Evolutionary conservation across 1,140 invertebrate genomes (phyloP).

Genomic region (Varroa destructor): DNA sequence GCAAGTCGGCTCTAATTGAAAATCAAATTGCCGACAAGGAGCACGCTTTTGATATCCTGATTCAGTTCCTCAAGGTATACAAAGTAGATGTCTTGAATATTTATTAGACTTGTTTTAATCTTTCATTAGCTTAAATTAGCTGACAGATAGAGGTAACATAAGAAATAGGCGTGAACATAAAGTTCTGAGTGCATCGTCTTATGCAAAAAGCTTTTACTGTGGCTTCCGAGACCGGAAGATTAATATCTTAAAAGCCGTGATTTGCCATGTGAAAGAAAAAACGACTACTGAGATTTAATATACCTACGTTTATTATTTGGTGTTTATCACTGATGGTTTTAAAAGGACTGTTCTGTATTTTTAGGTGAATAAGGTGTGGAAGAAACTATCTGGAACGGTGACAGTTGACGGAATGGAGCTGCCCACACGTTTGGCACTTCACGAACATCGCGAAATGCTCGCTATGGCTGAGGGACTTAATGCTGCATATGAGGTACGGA

Average conservation of each 20-base stretch:
- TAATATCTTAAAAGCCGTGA: no score
- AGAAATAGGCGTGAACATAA: not conserved
- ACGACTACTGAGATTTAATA: no score
- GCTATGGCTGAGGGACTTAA: conserved; percentile 19
- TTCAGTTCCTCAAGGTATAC: conserved; percentile 22
- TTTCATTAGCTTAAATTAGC: not conserved
- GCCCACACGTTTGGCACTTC: conserved; percentile 1
- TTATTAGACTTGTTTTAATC: not conserved
- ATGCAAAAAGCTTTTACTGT: no score
- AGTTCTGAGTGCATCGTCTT: no score
- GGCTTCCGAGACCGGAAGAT: no score
- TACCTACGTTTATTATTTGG: no score
- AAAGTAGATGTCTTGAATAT: not conserved
- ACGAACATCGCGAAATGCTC: conserved; percentile 14
- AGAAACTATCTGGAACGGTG: not conserved
- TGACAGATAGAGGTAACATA: not conserved
- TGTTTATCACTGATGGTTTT: no score
- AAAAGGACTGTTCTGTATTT: not conserved
- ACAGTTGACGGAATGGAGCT: not conserved
- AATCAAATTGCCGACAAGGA: conserved; percentile 20
- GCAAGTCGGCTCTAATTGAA: conserved; percentile 15
- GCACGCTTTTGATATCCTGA: conserved; percentile 11
- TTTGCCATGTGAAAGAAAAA: no score
- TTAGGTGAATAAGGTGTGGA: conserved; percentile 5
- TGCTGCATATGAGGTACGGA: conserved; percentile 8